Evolutionary conservation across 2,113 vertebrate species (phyloP).

Genomic region (Eretmodus cyanostictus): DNA sequence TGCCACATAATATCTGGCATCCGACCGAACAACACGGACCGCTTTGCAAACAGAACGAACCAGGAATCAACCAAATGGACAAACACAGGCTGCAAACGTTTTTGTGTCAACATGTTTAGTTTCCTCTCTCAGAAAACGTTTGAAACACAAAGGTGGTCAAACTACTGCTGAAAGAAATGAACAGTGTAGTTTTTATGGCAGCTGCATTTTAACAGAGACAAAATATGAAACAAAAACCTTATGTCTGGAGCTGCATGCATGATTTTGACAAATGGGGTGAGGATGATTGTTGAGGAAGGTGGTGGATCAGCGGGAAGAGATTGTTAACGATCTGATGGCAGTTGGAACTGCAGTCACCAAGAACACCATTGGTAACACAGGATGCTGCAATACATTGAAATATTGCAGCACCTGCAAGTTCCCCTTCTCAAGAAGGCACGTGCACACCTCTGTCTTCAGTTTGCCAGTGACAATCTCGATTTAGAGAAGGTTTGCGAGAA

Average conservation of each 20-base stretch:
- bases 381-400: background rate
- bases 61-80: background rate
- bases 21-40: background rate
- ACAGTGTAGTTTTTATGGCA: background rate
- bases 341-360: background rate
- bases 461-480: background rate
- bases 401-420: background rate
- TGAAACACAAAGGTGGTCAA: background rate
- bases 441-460: background rate
- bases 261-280: background rate
- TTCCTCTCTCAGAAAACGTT: background rate
- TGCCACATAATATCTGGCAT: background rate
- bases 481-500: background rate
- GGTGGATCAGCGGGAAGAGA: background rate
- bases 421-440: background rate
- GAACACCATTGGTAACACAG: background rate
- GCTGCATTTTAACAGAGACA: background rate
- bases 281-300: background rate
- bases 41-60: background rate
- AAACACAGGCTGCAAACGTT: background rate
- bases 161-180: background rate
- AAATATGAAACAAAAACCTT: background rate
- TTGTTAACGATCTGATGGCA: background rate
- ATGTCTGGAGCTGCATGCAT: background rate
- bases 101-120: background rate